These are phyloP conservation scores for Pitta sordida DNA, from an alignment of 2,113 vertebrate species.

Conservation along the genomic window DNA sequence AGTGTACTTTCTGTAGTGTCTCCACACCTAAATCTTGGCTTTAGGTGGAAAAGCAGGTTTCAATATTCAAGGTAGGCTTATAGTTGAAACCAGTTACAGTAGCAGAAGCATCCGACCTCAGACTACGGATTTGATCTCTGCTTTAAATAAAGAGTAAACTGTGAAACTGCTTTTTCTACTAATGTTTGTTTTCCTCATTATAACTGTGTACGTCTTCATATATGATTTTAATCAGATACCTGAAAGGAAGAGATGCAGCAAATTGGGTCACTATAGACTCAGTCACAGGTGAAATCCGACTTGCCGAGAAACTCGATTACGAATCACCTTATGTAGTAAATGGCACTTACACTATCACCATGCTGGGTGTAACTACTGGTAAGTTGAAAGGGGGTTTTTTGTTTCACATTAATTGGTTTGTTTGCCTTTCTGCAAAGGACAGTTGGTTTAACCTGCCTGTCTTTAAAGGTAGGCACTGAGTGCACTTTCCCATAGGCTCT, in stretches of 20 bases:
- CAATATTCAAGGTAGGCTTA: not conserved
- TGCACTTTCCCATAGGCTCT: not conserved
- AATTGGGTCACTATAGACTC: slow-evolving; percentile 73
- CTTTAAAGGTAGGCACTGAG: not conserved
- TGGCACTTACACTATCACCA: slow-evolving; percentile 72
- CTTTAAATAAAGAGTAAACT: not conserved
- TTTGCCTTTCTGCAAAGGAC: not conserved
- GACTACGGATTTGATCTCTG: not conserved
- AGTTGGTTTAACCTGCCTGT: not conserved
- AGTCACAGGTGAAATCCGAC: slow-evolving; percentile 73
- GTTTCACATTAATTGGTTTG: not conserved
- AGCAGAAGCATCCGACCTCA: not conserved
- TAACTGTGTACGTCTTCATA: not conserved
- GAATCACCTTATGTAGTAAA: slow-evolving; percentile 73
- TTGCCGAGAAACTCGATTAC: slow-evolving; percentile 68
- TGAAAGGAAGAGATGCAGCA: slow-evolving; percentile 67
- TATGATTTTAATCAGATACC: slow-evolving; percentile 64
- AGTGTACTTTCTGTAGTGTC: not conserved
- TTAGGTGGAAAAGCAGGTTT: not conserved
- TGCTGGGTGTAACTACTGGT: slow-evolving; percentile 75
- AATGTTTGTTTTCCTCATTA: not conserved
- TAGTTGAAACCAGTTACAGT: not conserved
- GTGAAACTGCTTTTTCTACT: not conserved
- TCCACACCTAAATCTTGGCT: not conserved
- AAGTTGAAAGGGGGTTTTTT: slow-evolving; percentile 2